Evolutionary conservation across 1,140 invertebrate genomes (phyloP), one percentile per base, ranked within the genome.

Genomic region (Adelges cooleyi): DNA sequence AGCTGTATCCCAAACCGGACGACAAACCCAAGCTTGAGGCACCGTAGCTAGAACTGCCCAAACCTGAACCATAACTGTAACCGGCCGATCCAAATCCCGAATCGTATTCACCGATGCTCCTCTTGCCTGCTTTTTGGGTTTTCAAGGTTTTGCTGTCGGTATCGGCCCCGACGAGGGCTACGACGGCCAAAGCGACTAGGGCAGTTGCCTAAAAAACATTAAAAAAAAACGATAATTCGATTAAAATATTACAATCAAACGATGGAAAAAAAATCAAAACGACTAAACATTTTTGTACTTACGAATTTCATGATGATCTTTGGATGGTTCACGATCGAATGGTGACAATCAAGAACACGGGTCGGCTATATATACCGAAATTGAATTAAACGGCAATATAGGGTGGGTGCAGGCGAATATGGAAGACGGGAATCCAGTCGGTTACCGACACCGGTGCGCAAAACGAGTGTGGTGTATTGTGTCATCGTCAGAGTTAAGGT

Each of bases 81-180:
- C 11, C 29, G 5, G 29, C 29, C 11, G 29, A 33, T 33, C 29
- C 29, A 11, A 33, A 33, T 6, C 29, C 29, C 11, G 29, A 33
- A 33, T 33, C 20, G 11, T 4, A 15, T 50, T 13, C 22, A 10
- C 42, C 17, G 6, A 27, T 13, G n/a, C 42, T 46, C 5, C 56
- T 62, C 11, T 48, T 48, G 17, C 15, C 42, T 18, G 8, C 9
- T 56, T 29, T 59, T 9, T 33, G 15, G 0, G 13, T n/a, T 5
- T 42, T 56, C 36, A 23, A 13, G 6, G 6, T 6, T 44, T 17
- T 18, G 9, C 0, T 10, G 17, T 13, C 20, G 3, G 27, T 0
- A 6, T 48, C 56, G 17, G 56, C 56, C 13, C 25, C 15, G n/a
- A 33, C 56, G 42, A 62, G 56, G 17, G 25, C 56, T 62, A 22